These are phyloP conservation scores for Loxodonta africana DNA, from an alignment of 2,113 vertebrate genomes.

Conservation along the genomic window DNA sequence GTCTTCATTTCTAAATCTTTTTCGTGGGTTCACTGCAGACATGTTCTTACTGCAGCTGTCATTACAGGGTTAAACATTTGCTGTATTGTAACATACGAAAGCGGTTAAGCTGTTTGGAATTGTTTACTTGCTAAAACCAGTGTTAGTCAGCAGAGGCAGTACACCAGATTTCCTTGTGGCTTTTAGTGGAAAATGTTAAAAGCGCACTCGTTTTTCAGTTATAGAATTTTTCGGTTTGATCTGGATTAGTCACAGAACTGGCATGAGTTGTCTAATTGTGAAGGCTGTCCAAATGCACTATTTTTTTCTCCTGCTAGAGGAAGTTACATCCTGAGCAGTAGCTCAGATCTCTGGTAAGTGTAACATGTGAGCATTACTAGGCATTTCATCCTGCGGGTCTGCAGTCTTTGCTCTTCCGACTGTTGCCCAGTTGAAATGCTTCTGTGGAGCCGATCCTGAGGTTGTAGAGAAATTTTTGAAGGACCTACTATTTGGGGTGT, in stretches of 20 bases:
- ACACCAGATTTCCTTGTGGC: conserved; percentile 88
- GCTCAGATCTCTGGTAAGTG: conserved; percentile 87
- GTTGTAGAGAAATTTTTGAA: conserved; percentile 54
- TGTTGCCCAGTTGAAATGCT: conserved; percentile 84
- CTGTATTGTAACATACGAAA: conserved; percentile 86
- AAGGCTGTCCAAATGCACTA: conserved; percentile 83
- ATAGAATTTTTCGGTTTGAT: conserved; percentile 86
- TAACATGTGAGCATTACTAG: conserved; percentile 91
- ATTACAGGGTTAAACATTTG: conserved; percentile 78
- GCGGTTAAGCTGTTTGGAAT: conserved; percentile 87
- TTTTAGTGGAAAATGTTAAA: conserved; percentile 91
- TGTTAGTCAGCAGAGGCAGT: conserved; percentile 88
- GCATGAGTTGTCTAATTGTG: conserved; percentile 82
- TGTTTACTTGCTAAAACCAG: conserved; percentile 88
- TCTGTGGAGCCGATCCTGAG: conserved; percentile 56
- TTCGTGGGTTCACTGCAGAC: background rate
- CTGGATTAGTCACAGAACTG: conserved; percentile 89
- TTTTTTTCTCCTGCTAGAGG: conserved; percentile 84
- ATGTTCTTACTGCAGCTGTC: conserved; percentile 43
- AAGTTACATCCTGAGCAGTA: conserved; percentile 88
- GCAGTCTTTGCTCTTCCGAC: conserved; percentile 85
- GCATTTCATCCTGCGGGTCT: conserved; percentile 88
- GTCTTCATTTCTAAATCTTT: conserved; percentile 48
- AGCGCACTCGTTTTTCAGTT: conserved; percentile 87
- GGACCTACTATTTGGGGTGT: conserved; percentile 45